These are phyloP conservation scores for Corythornis madagascariensis DNA, from an alignment of 2,113 vertebrate genomes.

Conservation along the genomic window DNA sequence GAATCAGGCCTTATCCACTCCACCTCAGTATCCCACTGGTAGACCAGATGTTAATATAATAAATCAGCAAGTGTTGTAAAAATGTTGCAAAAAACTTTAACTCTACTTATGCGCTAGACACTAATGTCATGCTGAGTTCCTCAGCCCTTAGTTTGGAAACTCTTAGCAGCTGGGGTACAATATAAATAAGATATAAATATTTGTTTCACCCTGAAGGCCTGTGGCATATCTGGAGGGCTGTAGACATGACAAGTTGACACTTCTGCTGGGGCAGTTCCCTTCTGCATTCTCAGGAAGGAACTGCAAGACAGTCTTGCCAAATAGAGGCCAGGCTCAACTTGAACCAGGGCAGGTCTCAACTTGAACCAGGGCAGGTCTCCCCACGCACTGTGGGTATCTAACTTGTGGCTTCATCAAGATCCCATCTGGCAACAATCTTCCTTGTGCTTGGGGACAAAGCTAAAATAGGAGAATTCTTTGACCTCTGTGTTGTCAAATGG, in stretches of 20 bases:
- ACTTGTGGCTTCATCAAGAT: not conserved
- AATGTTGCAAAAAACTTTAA: not conserved
- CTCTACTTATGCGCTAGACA: not conserved
- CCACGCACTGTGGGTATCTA: not conserved
- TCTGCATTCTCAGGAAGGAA: not conserved
- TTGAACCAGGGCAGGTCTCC: not conserved
- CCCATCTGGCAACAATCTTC: not conserved
- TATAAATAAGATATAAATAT: not conserved
- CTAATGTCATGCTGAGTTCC: not conserved
- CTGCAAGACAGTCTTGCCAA: not conserved
- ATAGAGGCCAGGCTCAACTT: not conserved
- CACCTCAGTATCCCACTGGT: not conserved
- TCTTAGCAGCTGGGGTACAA: not conserved
- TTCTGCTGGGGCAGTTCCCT: not conserved
- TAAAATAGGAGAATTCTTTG: not conserved
- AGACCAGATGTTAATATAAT: not conserved
- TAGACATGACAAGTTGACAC: not conserved
- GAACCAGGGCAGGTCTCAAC: not conserved
- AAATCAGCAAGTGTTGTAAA: not conserved
- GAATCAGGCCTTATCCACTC: not conserved
- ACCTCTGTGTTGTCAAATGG: not conserved
- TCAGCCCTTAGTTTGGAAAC: not conserved
- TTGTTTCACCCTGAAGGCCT: not conserved
- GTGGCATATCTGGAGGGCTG: not conserved
- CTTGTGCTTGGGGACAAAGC: not conserved